Base-by-base conservation (phyloP, 1,140 invertebrate species). In the Anastrepha obliqua region DNA sequence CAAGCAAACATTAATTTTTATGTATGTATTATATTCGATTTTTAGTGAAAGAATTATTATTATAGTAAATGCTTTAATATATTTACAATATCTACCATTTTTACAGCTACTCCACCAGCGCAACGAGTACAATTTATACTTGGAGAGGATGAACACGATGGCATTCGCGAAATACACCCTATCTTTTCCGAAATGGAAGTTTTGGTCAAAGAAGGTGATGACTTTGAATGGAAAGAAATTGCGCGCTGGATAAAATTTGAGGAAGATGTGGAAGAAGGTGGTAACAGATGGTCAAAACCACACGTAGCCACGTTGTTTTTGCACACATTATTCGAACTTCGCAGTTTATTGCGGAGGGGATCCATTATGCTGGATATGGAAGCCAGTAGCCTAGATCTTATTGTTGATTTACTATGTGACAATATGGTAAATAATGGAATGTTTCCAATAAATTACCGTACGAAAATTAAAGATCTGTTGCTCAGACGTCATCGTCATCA, bases 111-210 rank as follows among this genome's bases (percentile, higher is more conserved):
- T 67, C 97, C 97, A 65, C 97, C 97, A 29, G 96, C 97, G 59
- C 97, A 98, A 93, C 95, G 98, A 90, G 97, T 99, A 29, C 98
- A 99, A 94, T 99, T 99, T 91, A 98, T 99, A 90, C 95, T 99
- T 29, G 98, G 98, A 7, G 98, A 99, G 94, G 98, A 98, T 91
- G 97, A 97, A 90, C 97, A 97, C 90, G 97, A 98, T 94, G 97
- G 96, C 58, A 96, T 95, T 51, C 96, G 97, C 90, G 96, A 97
- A 94, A 96, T 96, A 39, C 97, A 97, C 94, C 97, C 97, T 1
- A 94, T 98, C 15, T 99, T 99, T 94, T 98, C 98, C 87, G 98
- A 99, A 94, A 98, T 99, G 97, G 98, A 98, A 90, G 98, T 98
- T 92, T 95, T 99, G 88, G 96, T 97, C 86, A 95, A 95, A 89